These are phyloP conservation scores for Anolis apletophallus DNA, from an alignment of 2,797 vertebrate species.

Conservation along the genomic window DNA sequence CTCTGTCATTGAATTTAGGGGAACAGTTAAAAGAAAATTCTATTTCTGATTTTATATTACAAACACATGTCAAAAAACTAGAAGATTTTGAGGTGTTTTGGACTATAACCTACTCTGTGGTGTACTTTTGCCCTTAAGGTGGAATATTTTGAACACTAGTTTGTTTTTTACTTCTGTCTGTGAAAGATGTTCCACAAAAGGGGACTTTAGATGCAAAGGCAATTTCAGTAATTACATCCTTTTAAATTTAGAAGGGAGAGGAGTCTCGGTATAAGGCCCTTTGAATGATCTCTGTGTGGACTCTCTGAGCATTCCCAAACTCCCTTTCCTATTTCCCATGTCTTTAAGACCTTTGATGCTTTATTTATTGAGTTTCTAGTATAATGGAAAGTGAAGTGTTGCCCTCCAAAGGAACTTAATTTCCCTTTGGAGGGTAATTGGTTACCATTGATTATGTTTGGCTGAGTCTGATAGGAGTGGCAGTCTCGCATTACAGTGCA, in stretches of 20 bases:
- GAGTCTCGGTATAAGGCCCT: not conserved
- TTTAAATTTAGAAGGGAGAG: not conserved
- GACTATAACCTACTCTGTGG: not conserved
- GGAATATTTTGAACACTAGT: not conserved
- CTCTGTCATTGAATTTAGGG: not conserved
- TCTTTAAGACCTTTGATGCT: not conserved
- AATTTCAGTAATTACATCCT: not conserved
- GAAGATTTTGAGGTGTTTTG: not conserved
- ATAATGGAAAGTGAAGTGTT: too few relatives aligned
- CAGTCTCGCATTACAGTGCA: too few relatives aligned
- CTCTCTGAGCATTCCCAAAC: not conserved
- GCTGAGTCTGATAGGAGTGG: too few relatives aligned
- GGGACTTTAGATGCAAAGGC: not conserved
- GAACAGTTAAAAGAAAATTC: not conserved
- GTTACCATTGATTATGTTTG: too few relatives aligned
- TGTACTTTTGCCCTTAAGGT: not conserved
- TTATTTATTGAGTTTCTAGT: not conserved
- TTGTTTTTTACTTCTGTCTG: not conserved
- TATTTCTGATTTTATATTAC: not conserved
- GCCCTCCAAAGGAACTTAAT: too few relatives aligned
- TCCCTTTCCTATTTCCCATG: not conserved
- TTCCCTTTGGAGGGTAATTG: too few relatives aligned
- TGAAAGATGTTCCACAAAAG: not conserved
- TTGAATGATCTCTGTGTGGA: not conserved
- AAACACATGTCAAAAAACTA: not conserved